Evolutionary conservation across 2,113 vertebrate genomes (phyloP).

Genomic region (Nipponia nippon): DNA sequence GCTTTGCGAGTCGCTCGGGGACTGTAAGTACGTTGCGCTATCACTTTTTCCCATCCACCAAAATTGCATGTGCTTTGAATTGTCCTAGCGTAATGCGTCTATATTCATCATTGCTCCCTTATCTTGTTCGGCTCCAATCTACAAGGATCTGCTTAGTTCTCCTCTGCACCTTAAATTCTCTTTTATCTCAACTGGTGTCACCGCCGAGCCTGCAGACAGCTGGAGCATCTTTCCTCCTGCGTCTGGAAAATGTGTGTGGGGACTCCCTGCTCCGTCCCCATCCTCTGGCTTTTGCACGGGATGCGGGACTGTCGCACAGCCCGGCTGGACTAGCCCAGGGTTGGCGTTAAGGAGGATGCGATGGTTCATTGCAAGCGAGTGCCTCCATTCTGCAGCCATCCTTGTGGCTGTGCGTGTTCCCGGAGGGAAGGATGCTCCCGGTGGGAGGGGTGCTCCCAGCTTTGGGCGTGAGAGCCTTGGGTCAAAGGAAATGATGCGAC

Average conservation of each 20-base stretch:
- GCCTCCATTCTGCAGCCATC: accelerated
- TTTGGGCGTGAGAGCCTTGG: accelerated
- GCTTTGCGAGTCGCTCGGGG: not conserved
- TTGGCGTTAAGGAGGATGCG: not conserved
- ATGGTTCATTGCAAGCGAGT: accelerated
- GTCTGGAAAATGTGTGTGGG: accelerated
- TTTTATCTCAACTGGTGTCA: slow-evolving; percentile 8
- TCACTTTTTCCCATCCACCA: not conserved
- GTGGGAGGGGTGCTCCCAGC: not conserved
- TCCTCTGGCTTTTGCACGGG: not conserved
- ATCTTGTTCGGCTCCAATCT: slow-evolving; percentile 9
- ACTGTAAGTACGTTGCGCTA: not conserved
- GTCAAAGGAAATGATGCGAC: accelerated
- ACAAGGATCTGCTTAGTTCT: slow-evolving; percentile 17
- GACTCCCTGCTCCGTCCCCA: not conserved
- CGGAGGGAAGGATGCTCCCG: not conserved
- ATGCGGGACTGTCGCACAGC: accelerated
- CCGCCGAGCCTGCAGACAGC: not conserved
- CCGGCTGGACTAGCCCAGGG: too few relatives aligned
- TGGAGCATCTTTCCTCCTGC: not conserved
- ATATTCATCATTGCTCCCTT: slow-evolving; percentile 18
- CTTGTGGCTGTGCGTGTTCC: accelerated
- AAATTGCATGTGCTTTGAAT: slow-evolving; percentile 32
- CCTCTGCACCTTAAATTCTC: slow-evolving; percentile 6
- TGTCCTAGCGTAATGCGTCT: slow-evolving; percentile 2